Base-by-base conservation (phyloP, 37 sponge, comb jelly and placozoan genomes). In the Agelas oroides region DNA sequence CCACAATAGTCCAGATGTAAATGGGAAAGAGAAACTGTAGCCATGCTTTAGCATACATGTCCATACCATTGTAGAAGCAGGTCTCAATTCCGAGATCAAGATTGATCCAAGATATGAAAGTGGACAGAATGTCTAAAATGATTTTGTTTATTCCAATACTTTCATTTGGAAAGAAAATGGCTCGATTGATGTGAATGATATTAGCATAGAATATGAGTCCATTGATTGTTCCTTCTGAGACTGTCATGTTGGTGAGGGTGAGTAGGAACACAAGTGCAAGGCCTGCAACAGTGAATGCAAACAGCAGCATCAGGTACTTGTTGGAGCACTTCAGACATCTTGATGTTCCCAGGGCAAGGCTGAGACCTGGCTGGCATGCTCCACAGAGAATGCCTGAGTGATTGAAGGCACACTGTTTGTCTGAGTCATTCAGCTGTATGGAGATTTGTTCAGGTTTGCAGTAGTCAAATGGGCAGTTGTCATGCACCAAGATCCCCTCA, bases 11-110 rank as follows among this genome's bases (percentile, higher is more conserved):
- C 65, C 53, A 73, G 24, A 83, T 33, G 66, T 83, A 83, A 31
- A 83, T 14, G 35, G 84, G 84, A 40, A 83, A 83, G 23, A 54
- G 46, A 73, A 83, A 83, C 61, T 83, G 84, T 23, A 83, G 75
- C 84, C 84, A 83, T 3, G 53, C 32, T 2, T 60, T 60, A n/a
- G 46, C 25, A 34, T 83, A 83, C 40, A 24, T 53, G 27, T 37
- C 52, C 63, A 83, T 59, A 17, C 65, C 75, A 73, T 83, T 36
- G 3, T 39, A 73, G 53, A 83, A 83, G 46, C 84, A 83, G 53
- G 71, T 70, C 37, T 68, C 70, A 35, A 81, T 70, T 31, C 82
- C 82, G 3, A 81, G 37, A 40, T 81, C 82, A 30, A 81, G 27
- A 70, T 81, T 81, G 0, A 81, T 16, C 82, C 82, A 81, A 6